Evolutionary conservation across 2,888 invertebrate genomes (phyloP).

Genomic region (Harpagoxenus sublaevis): DNA sequence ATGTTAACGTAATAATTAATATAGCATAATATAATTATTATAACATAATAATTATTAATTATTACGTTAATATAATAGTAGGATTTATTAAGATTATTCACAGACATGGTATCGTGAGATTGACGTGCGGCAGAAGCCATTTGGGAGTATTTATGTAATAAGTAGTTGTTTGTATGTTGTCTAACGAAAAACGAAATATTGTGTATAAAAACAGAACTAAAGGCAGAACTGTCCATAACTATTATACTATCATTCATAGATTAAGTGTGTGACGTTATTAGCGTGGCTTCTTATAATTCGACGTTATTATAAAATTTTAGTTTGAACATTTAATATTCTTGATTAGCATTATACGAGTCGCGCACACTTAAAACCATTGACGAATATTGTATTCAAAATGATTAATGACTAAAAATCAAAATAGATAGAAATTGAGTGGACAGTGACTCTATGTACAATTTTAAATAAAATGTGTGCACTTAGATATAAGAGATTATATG

Average conservation of each 20-base stretch:
- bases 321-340: constrained; percentile 8
- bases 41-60: not conserved
- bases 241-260: not conserved
- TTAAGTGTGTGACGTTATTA: not conserved
- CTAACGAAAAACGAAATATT: constrained; percentile 10
- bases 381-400: not conserved
- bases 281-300: not conserved
- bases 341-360: not conserved
- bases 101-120: not conserved
- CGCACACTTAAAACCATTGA: not conserved
- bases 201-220: not conserved
- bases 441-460: constrained; percentile 19
- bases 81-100: not conserved
- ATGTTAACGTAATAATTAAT: too few relatives aligned
- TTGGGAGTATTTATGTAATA: not conserved
- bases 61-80: not conserved
- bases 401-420: constrained; percentile 24
- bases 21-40: too few relatives aligned
- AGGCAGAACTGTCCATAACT: not conserved
- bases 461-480: constrained; percentile 42
- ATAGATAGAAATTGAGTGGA: not conserved
- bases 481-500: constrained; percentile 4
- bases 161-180: not conserved
- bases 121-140: not conserved
- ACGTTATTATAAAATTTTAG: not conserved